Evolutionary conservation across 2,888 invertebrate genomes (phyloP), one percentile per base, ranked within the genome.

Genomic region (Ligdia adustata): DNA sequence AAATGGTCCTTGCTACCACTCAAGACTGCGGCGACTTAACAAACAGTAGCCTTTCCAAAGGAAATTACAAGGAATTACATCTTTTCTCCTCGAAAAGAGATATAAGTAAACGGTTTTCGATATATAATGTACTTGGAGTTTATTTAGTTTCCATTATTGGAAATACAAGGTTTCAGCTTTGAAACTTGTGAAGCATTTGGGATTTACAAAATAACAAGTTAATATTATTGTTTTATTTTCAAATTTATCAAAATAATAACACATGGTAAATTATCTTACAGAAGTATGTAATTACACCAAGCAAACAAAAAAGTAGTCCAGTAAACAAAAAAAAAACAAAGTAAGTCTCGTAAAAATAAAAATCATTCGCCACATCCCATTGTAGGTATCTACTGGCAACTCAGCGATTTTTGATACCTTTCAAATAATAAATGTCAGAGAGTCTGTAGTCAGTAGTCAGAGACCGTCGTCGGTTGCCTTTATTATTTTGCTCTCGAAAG

Each of bases 321-420:
- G n/a, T 22, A 22, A 9, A 16, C 7, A 28, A 9, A 67, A 72
- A 66, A 64, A 68, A 69, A 65, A 15, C 16, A 2, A 1, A 27
- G 27, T n/a, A 11, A 4, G 40, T 57, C 48, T 50, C 41, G 53
- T 60, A 63, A 58, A 65, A 68, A 67, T 65, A 66, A 66, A 74
- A 66, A 68, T 60, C 66, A 68, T 67, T 68, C 66, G 54, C 49
- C 57, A 43, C 47, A 42, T 55, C 44, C 64, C 66, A 72, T 70
- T 75, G 69, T 74, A 27, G 14, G 9, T 40, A n/a, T 18, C 4
- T 1, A 64, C 70, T 69, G 72, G 69, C 68, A 70, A 70, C 62
- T 71, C 72, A 67, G 70, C 65, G 66, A 72, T 70, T 76, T 79
- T 75, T 77, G 74, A 78, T 79, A 73, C 62, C 62, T 71, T 71